phyloP scores from a whole-genome alignment of 2,113 vertebrate genomes.

The Pantherophis guttatus region DNA sequence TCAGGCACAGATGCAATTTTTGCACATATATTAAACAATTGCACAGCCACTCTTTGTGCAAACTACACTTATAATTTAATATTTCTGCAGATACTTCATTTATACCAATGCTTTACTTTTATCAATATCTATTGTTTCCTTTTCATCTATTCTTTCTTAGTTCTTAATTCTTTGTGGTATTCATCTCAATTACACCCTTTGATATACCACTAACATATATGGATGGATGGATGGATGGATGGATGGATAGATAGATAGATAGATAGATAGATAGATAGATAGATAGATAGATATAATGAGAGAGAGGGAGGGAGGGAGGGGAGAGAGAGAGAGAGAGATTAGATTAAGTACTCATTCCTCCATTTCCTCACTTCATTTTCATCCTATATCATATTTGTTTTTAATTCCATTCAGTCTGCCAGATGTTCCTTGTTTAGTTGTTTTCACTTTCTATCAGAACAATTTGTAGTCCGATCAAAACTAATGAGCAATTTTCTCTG shows the following conservation, averaged over 20 bases:
- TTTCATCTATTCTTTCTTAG: neutral
- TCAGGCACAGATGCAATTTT: neutral
- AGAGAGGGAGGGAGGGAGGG: neutral
- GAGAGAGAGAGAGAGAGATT: neutral
- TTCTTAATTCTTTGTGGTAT: neutral
- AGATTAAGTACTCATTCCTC: neutral
- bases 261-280: too few relatives aligned
- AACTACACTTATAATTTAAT: neutral
- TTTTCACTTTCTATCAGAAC: neutral
- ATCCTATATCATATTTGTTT: neutral
- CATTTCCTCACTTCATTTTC: neutral
- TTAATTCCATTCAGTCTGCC: neutral
- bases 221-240: too few relatives aligned
- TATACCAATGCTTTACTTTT: neutral
- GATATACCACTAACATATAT: neutral
- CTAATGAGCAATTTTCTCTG: neutral
- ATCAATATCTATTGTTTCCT: neutral
- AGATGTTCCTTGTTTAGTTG: neutral
- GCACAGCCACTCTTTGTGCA: neutral
- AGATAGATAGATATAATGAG: too few relatives aligned
- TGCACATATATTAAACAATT: neutral
- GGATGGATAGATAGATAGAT: too few relatives aligned
- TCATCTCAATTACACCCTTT: neutral
- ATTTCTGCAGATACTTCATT: neutral
- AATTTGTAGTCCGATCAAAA: neutral